Evolutionary conservation across 2,797 vertebrate species (phyloP), one percentile per base, ranked within the genome.

Genomic region (Rhabdomys pumilio): DNA sequence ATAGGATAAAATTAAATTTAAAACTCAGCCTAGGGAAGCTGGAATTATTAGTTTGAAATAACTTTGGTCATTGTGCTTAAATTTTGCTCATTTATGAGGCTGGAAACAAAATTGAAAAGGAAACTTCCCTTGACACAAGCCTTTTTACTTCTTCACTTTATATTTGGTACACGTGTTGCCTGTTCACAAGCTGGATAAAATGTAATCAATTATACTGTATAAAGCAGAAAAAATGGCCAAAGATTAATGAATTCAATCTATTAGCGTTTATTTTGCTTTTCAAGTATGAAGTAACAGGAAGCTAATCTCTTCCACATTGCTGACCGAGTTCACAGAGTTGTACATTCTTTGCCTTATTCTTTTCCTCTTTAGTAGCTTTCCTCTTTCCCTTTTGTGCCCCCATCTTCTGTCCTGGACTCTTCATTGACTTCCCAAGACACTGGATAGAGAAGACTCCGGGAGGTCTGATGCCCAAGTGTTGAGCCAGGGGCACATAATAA

Each of bases 181-280:
- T 89, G 91, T 76, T 92, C 59, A 94, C 92, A 95, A 95, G 67
- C 79, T 1, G 88, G 92, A 85, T 86, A 77, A 84, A 95, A 80
- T 67, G 31, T 86, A 95, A 96, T 92, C 79, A 95, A 75, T 93
- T 96, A 69, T 34, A 59, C 17, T 91, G 69, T 41, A 89, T 53
- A 87, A 88, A 84, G 67, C 93, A 59, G 53, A 92, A 96, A 94
- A 77, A 87, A 96, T 88, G 86, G 72, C 82, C 85, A 29, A 93
- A 95, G 95, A 96, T 94, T 97, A 96, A 98, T 97, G 92, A 96
- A 94, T 88, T 96, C n/a, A 7, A 38, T 84, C 82, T 92, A 84
- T 93, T 96, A 93, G 82, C 89, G 88, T 97, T 96, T 97, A 94
- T 94, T 97, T 97, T 97, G 88, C 84, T 95, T 97, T 95, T 96